Evolutionary conservation across 2,888 invertebrate species (phyloP).

Genomic region (Trachelus tabidus): DNA sequence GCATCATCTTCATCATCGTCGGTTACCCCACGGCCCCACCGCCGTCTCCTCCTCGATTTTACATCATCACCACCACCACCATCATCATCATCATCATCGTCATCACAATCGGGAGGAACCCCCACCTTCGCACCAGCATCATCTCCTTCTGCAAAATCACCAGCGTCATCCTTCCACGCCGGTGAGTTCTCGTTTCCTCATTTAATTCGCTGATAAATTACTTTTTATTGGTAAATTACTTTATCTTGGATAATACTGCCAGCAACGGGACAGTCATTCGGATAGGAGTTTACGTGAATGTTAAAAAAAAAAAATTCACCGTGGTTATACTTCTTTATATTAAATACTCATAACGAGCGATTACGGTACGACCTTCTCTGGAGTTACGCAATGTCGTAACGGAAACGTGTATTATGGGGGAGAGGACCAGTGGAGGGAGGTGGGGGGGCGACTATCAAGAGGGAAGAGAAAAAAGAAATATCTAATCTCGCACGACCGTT

Average conservation of each 20-base stretch:
- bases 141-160: constrained; percentile 52
- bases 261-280: not conserved
- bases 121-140: constrained; percentile 45
- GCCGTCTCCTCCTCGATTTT: constrained; percentile 63
- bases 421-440: too few relatives aligned
- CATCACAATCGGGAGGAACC: constrained; percentile 42
- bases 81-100: constrained; percentile 35
- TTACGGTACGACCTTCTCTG: not conserved
- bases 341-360: not conserved
- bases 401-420: not conserved
- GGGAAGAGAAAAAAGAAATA: constrained; percentile 33
- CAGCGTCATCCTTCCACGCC: constrained; percentile 55
- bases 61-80: constrained; percentile 52
- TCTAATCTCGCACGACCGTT: constrained; percentile 39
- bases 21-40: constrained; percentile 71
- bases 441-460: not conserved
- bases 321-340: not conserved
- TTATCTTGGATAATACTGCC: not conserved
- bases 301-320: not conserved
- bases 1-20: constrained; percentile 65
- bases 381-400: not conserved
- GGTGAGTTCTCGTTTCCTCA: constrained; percentile 40
- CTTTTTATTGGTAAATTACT: not conserved
- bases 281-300: not conserved
- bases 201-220: not conserved